Base-by-base conservation (phyloP, 2,888 invertebrate species). In the Athripsodes cinereus region DNA sequence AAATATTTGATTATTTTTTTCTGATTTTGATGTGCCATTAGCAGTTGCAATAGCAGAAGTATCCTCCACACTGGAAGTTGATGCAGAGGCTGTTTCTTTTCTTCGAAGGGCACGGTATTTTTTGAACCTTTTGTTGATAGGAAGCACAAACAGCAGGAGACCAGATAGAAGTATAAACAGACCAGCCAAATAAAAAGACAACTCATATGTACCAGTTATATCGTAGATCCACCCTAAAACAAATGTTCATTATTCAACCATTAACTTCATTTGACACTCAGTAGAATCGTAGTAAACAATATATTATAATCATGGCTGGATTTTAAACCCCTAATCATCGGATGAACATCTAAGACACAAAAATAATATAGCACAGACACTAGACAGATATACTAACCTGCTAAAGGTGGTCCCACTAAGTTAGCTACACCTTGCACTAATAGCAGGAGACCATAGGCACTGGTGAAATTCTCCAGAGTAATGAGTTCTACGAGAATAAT, bases 351-450 rank as follows among this genome's bases (percentile, higher is more conserved):
- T n/a, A n/a, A n/a, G n/a, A n/a, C n/a, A n/a, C n/a, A n/a, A n/a
- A n/a, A n/a, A n/a, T n/a, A n/a, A n/a, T n/a, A n/a, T n/a, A n/a
- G n/a, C n/a, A n/a, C n/a, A n/a, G n/a, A n/a, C n/a, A n/a, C n/a
- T n/a, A n/a, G n/a, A n/a, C n/a, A n/a, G 11, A 8, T 5, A 35
- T n/a, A 44, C 26, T 52, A 21, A 92, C 96, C 96, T 68, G 90
- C 94, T 20, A 95, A 69, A 1, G 95, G 92, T 22, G 96, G 95
- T 51, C 96, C 96, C 64, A 93, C 76, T 16, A 96, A 81, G 71
- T 94, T 95, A 1, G 92, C 93, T 31, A 95, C 73, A 1, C 96
- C 96, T 72, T 96, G 94, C 20, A 92, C 90, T 52, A 96, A 78
- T 69, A 94, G 78, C 67, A 94, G 74, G 66, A 96, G 74, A 0